Evolutionary conservation across 53 echinoderm and acorn worm species (phyloP).

Genomic region (Glandiceps talaboti): DNA sequence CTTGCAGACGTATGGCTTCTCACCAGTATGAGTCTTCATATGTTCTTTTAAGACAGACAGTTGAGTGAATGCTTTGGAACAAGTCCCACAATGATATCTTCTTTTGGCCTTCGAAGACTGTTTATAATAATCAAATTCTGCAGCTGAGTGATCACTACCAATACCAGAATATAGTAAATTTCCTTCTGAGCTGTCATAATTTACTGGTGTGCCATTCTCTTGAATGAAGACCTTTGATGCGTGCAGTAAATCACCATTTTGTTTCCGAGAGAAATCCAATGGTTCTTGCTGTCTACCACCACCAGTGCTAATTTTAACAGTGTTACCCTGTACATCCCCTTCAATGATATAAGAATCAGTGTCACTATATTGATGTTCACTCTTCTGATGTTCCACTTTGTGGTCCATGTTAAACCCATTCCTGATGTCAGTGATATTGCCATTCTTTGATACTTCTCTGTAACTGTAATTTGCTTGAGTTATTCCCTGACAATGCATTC

Average conservation of each 20-base stretch:
- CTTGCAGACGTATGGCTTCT: constrained; percentile 28
- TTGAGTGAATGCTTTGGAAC: constrained; percentile 25
- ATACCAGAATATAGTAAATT: too few relatives aligned
- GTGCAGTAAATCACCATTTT: too few relatives aligned
- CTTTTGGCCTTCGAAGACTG: constrained; percentile 7
- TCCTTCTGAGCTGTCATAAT: background rate
- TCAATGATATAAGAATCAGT: background rate
- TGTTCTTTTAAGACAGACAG: constrained; percentile 16
- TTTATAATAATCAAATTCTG: background rate
- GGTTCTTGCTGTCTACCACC: background rate
- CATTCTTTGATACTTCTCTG: background rate
- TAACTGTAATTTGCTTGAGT: too few relatives aligned
- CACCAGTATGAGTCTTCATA: constrained; percentile 15
- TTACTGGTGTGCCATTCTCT: background rate
- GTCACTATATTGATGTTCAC: background rate
- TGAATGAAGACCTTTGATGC: too few relatives aligned
- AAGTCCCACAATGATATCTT: constrained; percentile 20
- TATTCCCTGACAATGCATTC: too few relatives aligned
- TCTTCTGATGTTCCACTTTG: background rate
- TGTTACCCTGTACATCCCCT: background rate
- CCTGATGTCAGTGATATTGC: background rate
- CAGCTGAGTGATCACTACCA: background rate
- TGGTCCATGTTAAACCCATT: background rate
- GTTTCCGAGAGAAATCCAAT: background rate
- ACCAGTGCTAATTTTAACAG: background rate